Evolutionary conservation across 2,797 vertebrate species (phyloP), one percentile per base, ranked within the genome.

Genomic region (Pogonophryne albipinna): DNA sequence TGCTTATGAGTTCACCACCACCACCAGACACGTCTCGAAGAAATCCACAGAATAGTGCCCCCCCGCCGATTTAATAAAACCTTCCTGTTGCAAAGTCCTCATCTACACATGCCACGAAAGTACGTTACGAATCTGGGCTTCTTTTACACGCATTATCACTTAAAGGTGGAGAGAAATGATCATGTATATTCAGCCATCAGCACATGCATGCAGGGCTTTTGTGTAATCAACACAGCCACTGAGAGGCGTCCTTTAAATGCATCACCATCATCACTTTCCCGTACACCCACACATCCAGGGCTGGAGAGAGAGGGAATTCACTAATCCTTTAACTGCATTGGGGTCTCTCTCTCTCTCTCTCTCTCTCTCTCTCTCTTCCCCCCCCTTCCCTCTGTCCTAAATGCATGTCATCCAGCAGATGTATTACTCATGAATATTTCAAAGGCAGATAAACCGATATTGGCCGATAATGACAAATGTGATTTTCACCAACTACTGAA

Each of bases 11-110:
- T 92, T 93, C 91, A 90, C 23, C 23, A 27, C 23, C 23, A 27
- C 23, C 93, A 94, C 92, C 94, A 89, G 96, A 95, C 96, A 95
- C 94, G 93, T 96, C 95, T 96, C 93, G 91, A 95, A 96, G 93
- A 90, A 94, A 95, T 94, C 91, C 94, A 94, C 92, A 82, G 88
- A 88, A 93, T 82, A 85, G 92, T 94, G 90, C 92, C 44, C 44
- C 0, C 3, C 69, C 2, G 2, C 23, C 23, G 3, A 27, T 2
- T 49, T 65, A 84, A 76, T 93, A 92, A 93, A 91, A 94, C 89
- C 94, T 91, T 87, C 93, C 88, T 93, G 92, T 92, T 90, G 94
- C 91, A 93, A 93, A 94, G 90, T 94, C 87, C 77, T 92, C 76
- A 73, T 78, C 76, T 46, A 84, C 77, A 76, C 81, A 85, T 67